Percentiles rank a stretch among this genome's conserved stretches.
These are phyloP conservation scores for Tolypeutes matacus DNA, from an alignment of 2,797 vertebrate species.

Conservation along the genomic window DNA sequence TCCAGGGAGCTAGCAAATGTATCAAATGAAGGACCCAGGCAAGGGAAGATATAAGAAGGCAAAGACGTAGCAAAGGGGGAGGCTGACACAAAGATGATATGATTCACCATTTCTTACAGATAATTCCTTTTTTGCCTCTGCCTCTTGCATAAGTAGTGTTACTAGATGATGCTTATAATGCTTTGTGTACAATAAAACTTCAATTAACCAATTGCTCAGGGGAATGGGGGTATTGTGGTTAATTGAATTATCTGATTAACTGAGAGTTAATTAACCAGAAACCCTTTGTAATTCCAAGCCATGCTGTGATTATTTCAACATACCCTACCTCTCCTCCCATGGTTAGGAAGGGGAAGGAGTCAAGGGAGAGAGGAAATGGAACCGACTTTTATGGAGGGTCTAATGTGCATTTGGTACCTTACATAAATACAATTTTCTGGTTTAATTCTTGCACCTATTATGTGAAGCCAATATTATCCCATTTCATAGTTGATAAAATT, in stretches of 20 bases:
- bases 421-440: not conserved
- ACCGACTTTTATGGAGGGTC: not conserved
- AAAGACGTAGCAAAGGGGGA: not conserved
- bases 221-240: slow-evolving; percentile 68
- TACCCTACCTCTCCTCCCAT: not conserved
- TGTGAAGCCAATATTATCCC: not conserved
- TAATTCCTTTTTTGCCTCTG: not conserved
- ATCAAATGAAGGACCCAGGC: not conserved
- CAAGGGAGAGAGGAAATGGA: not conserved
- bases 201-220: slow-evolving; percentile 76
- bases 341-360: not conserved
- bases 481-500: not conserved
- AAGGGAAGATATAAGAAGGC: not conserved
- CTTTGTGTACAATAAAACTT: slow-evolving; percentile 69
- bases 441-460: not conserved
- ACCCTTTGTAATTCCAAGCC: slow-evolving; percentile 65
- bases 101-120: not conserved
- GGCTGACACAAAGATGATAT: not conserved
- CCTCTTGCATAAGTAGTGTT: not conserved
- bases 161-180: slow-evolving; percentile 13
- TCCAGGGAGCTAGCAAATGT: not conserved
- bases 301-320: slow-evolving; percentile 14
- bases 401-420: not conserved
- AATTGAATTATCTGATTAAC: slow-evolving; percentile 84
- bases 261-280: slow-evolving; percentile 82